Evolutionary conservation across 1,140 invertebrate genomes (phyloP).

Genomic region (Helicoverpa armigera): DNA sequence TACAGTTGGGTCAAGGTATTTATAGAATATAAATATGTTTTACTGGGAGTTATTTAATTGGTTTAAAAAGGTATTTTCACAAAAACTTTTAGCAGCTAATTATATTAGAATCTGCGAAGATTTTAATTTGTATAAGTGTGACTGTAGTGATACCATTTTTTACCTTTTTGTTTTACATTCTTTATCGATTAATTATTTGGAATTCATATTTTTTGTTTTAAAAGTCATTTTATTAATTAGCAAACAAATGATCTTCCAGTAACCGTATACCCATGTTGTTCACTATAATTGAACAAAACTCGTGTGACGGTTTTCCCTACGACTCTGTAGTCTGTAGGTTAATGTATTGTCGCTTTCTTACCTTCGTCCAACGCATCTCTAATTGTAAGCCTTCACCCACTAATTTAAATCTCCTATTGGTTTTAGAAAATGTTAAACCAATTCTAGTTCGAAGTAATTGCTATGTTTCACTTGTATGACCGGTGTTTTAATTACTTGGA

Average conservation of each 20-base stretch:
- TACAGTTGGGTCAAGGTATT: neutral
- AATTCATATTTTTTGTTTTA: neutral
- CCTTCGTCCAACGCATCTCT: constrained; percentile 76
- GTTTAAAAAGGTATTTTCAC: no score
- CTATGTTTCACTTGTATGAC: constrained; percentile 60
- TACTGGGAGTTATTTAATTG: no score
- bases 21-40: no score
- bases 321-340: constrained; percentile 81
- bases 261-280: constrained; percentile 56
- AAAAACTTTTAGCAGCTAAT: no score
- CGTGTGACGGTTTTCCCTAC: constrained; percentile 83
- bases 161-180: no score
- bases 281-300: constrained; percentile 82
- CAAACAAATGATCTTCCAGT: constrained; percentile 56
- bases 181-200: no score
- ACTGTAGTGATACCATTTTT: no score
- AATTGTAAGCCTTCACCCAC: constrained; percentile 83
- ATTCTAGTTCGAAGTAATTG: constrained; percentile 56
- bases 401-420: constrained; percentile 79
- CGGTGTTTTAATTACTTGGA: constrained; percentile 60
- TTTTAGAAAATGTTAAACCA: constrained; percentile 69
- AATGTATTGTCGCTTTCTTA: constrained; percentile 85
- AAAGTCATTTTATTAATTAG: neutral
- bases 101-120: no score
- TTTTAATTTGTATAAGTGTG: no score